Percentiles rank a stretch among this genome's conserved stretches.
Evolutionary conservation across 2,797 vertebrate species (phyloP).

Genomic region (Chelmon rostratus): DNA sequence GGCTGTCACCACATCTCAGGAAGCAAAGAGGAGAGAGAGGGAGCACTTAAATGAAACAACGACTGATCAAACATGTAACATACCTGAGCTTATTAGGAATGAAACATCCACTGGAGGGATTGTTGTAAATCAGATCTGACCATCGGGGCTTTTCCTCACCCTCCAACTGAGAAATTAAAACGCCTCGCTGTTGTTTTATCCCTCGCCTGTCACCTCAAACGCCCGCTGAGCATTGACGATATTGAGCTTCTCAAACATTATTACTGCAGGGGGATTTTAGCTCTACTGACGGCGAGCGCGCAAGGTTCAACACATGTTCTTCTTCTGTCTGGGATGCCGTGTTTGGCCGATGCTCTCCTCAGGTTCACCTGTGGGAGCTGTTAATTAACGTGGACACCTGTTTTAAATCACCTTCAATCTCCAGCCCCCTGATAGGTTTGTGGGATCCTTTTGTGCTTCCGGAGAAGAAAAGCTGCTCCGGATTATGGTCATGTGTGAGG

Average conservation of each 20-base stretch:
- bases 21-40: conserved; percentile 1
- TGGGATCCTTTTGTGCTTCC: conserved; percentile 15
- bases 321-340: conserved; percentile 41
- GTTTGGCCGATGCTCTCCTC: conserved; percentile 49
- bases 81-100: conserved; percentile 24
- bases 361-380: conserved; percentile 35
- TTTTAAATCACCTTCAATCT: conserved; percentile 47
- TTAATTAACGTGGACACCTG: conserved; percentile 75
- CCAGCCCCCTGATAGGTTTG: not conserved
- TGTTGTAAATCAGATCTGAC: conserved; percentile 13
- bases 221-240: not conserved
- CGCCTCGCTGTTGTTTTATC: conserved; percentile 1
- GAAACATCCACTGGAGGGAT: conserved; percentile 2
- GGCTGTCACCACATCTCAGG: conserved; percentile 60
- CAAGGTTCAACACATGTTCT: conserved; percentile 36
- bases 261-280: conserved; percentile 16
- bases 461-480: conserved; percentile 25
- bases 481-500: conserved; percentile 27
- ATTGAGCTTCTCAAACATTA: conserved; percentile 39
- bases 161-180: conserved; percentile 29
- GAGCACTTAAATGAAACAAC: conserved; percentile 10
- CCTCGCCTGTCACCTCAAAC: conserved; percentile 30
- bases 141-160: not conserved
- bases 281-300: conserved; percentile 33
- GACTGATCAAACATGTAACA: conserved; percentile 29